Evolutionary conservation across 2,888 invertebrate species (phyloP).

Genomic region (Eurytoma californica): DNA sequence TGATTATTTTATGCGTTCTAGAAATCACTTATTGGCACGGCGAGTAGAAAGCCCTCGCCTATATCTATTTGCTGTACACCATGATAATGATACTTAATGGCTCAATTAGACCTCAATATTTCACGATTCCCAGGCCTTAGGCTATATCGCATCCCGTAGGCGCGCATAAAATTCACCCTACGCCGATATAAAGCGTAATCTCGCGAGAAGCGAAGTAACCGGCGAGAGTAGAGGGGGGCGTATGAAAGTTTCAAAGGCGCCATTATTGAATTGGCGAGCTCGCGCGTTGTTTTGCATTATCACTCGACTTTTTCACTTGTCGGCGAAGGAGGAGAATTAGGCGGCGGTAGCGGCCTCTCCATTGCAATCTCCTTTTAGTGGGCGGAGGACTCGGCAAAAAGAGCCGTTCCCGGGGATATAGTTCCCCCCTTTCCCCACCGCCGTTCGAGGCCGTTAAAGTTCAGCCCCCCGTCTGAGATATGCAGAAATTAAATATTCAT

Average conservation of each 20-base stretch:
- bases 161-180: slow-evolving; percentile 35
- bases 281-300: slow-evolving; percentile 49
- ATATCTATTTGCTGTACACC: slow-evolving; percentile 6
- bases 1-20: slow-evolving; percentile 25
- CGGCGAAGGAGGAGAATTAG: slow-evolving; percentile 34
- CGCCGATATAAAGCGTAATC: slow-evolving; percentile 4
- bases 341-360: neutral
- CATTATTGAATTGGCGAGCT: slow-evolving; percentile 1
- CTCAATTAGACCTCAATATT: slow-evolving; percentile 54
- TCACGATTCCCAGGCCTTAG: slow-evolving; percentile 19
- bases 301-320: slow-evolving; percentile 43
- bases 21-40: neutral
- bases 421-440: neutral
- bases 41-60: neutral
- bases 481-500: slow-evolving; percentile 71
- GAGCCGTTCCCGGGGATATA: slow-evolving; percentile 45
- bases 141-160: slow-evolving; percentile 32
- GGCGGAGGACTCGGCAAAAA: slow-evolving; percentile 32
- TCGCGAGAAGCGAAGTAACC: neutral
- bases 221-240: neutral
- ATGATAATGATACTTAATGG: slow-evolving; percentile 46
- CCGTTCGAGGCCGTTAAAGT: slow-evolving; percentile 45
- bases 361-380: slow-evolving; percentile 46
- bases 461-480: slow-evolving; percentile 60
- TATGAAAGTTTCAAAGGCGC: neutral